phyloP scores from a whole-genome alignment of 2,888 invertebrate genomes.

The Iselma pallidipennis region DNA sequence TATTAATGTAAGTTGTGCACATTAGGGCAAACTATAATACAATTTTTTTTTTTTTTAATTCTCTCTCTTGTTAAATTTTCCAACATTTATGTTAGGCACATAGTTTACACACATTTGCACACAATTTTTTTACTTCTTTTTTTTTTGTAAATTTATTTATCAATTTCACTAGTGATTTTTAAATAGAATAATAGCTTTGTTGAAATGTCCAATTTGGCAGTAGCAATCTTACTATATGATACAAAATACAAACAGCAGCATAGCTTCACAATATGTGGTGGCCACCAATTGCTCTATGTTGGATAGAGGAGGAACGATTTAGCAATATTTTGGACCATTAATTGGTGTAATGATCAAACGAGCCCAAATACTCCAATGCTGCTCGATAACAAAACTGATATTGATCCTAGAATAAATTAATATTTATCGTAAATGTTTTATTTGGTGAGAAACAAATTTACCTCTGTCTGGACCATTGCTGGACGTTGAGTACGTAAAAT shows the following conservation, averaged over 20 bases:
- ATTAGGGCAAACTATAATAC: slow-evolving; percentile 34
- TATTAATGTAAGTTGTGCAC: slow-evolving; percentile 45
- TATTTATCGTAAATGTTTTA: slow-evolving; percentile 58
- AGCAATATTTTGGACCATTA: slow-evolving; percentile 61
- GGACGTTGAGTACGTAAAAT: slow-evolving; percentile 97
- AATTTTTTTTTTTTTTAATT: slow-evolving; percentile 27
- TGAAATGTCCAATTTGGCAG: slow-evolving; percentile 39
- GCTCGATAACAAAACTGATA: slow-evolving; percentile 99
- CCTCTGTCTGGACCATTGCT: slow-evolving; percentile 99
- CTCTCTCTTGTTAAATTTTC: slow-evolving; percentile 18
- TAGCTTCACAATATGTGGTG: slow-evolving; percentile 4
- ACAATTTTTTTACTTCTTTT: slow-evolving; percentile 36
- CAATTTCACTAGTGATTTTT: slow-evolving; percentile 39
- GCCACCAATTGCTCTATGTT: neutral
- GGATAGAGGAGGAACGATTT: slow-evolving; percentile 42
- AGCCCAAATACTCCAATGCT: slow-evolving; percentile 96
- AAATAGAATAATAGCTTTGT: slow-evolving; percentile 27
- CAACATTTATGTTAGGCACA: slow-evolving; percentile 51
- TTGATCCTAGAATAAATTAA: slow-evolving; percentile 76
- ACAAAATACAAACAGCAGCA: slow-evolving; percentile 36
- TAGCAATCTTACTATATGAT: slow-evolving; percentile 39
- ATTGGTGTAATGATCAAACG: slow-evolving; percentile 95
- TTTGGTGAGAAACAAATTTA: slow-evolving; percentile 53
- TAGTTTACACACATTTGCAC: slow-evolving; percentile 54
- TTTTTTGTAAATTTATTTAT: slow-evolving; percentile 18